phyloP scores from a whole-genome alignment of 2,888 invertebrate genomes.

The Pollenia labialis region DNA sequence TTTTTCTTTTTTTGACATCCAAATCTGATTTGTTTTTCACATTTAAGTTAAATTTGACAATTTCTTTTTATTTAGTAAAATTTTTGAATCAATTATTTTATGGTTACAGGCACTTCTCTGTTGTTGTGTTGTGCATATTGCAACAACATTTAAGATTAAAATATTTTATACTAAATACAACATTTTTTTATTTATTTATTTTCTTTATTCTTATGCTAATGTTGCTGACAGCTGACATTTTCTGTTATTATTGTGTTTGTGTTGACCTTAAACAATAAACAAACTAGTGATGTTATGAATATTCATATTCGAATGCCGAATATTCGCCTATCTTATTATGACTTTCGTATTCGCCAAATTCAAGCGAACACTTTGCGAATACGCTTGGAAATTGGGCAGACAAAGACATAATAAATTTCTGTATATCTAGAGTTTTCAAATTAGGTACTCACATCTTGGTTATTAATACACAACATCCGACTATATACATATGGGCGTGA shows the following conservation, averaged over 20 bases:
- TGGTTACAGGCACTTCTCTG: background rate
- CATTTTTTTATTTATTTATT: background rate
- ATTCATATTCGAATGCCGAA: background rate
- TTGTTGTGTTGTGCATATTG: background rate
- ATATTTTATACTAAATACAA: background rate
- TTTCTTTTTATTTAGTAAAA: background rate
- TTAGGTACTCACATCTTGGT: no score
- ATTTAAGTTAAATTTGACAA: background rate
- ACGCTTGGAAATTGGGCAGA: no score
- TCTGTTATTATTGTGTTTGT: slow-evolving; percentile 15
- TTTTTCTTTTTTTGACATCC: no score
- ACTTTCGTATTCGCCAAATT: background rate
- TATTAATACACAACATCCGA: no score
- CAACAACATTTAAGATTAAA: slow-evolving; percentile 42
- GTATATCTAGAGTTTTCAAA: no score
- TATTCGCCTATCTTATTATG: background rate
- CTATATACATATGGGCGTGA: no score
- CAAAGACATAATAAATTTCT: no score
- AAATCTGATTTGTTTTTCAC: no score
- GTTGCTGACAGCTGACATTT: slow-evolving; percentile 61
- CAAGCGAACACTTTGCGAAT: no score
- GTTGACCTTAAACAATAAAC: slow-evolving; percentile 48
- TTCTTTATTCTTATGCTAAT: slow-evolving; percentile 38
- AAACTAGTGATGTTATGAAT: background rate
- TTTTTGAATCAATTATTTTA: no score